Evolutionary conservation across 2,888 invertebrate genomes (phyloP).

Genomic region (Chloroclystis v-ata): DNA sequence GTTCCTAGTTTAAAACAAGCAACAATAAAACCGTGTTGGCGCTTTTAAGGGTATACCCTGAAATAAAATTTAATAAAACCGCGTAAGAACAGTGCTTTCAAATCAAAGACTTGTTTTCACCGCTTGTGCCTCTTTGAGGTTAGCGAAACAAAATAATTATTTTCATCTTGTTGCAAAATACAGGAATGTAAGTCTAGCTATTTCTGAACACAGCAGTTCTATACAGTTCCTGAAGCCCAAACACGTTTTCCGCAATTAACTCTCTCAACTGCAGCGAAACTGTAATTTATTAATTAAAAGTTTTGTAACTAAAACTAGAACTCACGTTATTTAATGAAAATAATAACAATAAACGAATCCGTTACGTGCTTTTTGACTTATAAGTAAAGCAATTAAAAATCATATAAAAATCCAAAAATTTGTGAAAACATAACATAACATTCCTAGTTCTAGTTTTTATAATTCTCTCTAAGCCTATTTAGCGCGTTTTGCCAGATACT

Average conservation of each 20-base stretch:
- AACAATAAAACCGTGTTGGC: too few relatives aligned
- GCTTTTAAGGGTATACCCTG: background rate
- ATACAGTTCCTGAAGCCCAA: constrained; percentile 23
- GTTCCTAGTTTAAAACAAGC: too few relatives aligned
- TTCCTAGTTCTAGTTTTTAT: too few relatives aligned
- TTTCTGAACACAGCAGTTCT: constrained; percentile 14
- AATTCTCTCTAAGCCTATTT: too few relatives aligned
- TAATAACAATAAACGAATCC: constrained; percentile 7
- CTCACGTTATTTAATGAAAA: background rate
- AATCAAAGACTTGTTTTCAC: background rate
- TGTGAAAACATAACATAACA: too few relatives aligned
- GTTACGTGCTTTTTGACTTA: background rate
- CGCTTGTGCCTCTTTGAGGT: background rate
- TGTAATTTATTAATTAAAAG: constrained; percentile 28
- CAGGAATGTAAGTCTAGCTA: constrained; percentile 9
- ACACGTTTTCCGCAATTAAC: constrained; percentile 26
- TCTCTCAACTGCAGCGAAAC: constrained; percentile 21
- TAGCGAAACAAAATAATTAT: constrained; percentile 8
- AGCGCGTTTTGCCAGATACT: too few relatives aligned
- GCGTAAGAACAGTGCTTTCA: background rate
- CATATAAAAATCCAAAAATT: too few relatives aligned
- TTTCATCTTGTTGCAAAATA: background rate
- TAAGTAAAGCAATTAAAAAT: too few relatives aligned
- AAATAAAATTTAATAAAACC: constrained; percentile 1
- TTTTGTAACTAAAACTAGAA: constrained; percentile 16